Percentiles rank a stretch among this genome's conserved stretches.
phyloP scores from a whole-genome alignment of 2,888 invertebrate genomes.

The Perizoma affinitatum region DNA sequence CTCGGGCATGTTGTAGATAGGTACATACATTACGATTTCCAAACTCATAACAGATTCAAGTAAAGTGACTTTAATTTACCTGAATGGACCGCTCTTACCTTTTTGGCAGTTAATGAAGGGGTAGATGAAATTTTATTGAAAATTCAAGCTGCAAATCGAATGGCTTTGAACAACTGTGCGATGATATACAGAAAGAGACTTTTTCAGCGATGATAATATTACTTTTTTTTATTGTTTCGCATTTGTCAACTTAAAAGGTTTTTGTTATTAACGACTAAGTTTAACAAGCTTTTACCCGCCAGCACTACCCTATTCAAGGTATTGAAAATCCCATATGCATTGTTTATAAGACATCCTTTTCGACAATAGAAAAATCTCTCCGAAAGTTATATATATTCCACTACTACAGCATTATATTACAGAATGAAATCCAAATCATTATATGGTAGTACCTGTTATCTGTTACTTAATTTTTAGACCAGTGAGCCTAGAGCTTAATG shows the following conservation, averaged over 20 bases:
- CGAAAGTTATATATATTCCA: slow-evolving; percentile 40
- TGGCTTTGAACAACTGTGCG: too few relatives aligned
- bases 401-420: slow-evolving; percentile 2
- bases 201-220: too few relatives aligned
- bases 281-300: not conserved
- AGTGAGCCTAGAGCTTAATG: too few relatives aligned
- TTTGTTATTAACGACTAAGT: too few relatives aligned
- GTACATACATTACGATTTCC: slow-evolving; percentile 3
- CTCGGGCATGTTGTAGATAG: slow-evolving; percentile 3
- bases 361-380: slow-evolving; percentile 36
- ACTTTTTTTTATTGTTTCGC: too few relatives aligned
- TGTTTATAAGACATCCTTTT: slow-evolving; percentile 40
- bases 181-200: too few relatives aligned
- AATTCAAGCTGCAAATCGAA: too few relatives aligned
- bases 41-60: slow-evolving; percentile 20
- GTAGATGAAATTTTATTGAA: slow-evolving; percentile 12
- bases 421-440: not conserved
- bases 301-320: slow-evolving; percentile 3
- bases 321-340: slow-evolving; percentile 31
- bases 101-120: slow-evolving; percentile 32
- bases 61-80: slow-evolving; percentile 26
- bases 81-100: slow-evolving; percentile 23
- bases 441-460: too few relatives aligned
- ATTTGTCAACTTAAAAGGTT: too few relatives aligned
- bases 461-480: too few relatives aligned